Conservation (phyloP, 2,888 invertebrate species). For the Podotricha telesiphe region DNA sequence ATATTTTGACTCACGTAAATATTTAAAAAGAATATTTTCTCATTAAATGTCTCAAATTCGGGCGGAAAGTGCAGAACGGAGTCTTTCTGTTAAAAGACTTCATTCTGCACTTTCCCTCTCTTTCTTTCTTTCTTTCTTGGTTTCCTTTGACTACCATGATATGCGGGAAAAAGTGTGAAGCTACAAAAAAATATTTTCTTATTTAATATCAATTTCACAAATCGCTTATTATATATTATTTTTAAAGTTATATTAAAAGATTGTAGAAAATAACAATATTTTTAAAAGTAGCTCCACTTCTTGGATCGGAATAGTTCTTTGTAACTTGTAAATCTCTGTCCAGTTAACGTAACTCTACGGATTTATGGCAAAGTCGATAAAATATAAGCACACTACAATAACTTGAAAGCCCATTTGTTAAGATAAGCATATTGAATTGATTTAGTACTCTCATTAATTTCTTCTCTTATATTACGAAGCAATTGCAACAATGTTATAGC, state of each 20-base stretch:
- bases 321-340: slow-evolving; percentile 22
- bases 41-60: too few species aligned
- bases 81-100: too few species aligned
- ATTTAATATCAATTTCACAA: too few species aligned
- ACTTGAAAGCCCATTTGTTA: slow-evolving; percentile 15
- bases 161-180: too few species aligned
- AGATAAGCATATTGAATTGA: slow-evolving; percentile 12
- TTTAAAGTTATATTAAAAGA: too few species aligned
- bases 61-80: too few species aligned
- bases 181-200: too few species aligned
- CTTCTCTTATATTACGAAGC: background rate
- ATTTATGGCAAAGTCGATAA: slow-evolving; percentile 30
- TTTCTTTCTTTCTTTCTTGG: too few species aligned
- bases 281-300: background rate
- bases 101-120: too few species aligned
- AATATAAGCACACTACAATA: slow-evolving; percentile 26
- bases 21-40: background rate
- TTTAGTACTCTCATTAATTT: slow-evolving; percentile 1
- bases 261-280: background rate
- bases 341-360: slow-evolving; percentile 17
- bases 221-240: too few species aligned
- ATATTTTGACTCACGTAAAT: background rate
- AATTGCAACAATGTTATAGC: background rate
- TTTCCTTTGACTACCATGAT: too few species aligned
- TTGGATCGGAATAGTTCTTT: slow-evolving; percentile 8